Conservation (phyloP, 2,113 vertebrate genomes). For the Cyanoderma ruficeps region DNA sequence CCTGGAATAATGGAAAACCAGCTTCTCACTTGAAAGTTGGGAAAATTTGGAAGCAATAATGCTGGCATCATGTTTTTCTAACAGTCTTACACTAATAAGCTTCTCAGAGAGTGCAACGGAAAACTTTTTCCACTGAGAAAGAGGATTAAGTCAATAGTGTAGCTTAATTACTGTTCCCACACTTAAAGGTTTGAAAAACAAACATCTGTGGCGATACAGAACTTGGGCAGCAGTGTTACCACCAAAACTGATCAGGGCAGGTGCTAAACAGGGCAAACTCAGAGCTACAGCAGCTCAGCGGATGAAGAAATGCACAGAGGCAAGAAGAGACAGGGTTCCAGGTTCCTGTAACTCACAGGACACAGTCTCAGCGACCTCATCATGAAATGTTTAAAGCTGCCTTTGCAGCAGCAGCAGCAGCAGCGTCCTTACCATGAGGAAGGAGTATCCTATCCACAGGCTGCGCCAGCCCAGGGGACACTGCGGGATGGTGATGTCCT, state of each 20-base stretch:
- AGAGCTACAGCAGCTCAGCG: background rate
- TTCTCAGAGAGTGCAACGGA: background rate
- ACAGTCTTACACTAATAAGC: background rate
- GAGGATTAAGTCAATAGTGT: background rate
- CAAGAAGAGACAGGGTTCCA: background rate
- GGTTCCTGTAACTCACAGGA: background rate
- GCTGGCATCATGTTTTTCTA: background rate
- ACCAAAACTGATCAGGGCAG: background rate
- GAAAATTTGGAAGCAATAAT: background rate
- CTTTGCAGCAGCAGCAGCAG: background rate
- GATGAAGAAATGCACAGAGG: background rate
- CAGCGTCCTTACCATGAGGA: slow-evolving; percentile 87
- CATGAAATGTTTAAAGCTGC: background rate
- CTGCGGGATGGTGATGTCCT: slow-evolving; percentile 88
- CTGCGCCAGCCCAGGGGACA: slow-evolving; percentile 93
- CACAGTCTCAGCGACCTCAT: background rate
- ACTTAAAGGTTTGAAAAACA: background rate
- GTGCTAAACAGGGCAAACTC: background rate
- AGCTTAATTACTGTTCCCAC: background rate
- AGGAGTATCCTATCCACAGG: slow-evolving; percentile 97
- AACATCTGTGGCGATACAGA: background rate
- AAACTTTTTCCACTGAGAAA: background rate
- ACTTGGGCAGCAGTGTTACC: background rate
- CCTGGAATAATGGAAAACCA: background rate
- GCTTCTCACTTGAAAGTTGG: background rate